Evolutionary conservation across 2,113 vertebrate species (phyloP), one percentile per base, ranked within the genome.

Genomic region (Poecilia latipinna): DNA sequence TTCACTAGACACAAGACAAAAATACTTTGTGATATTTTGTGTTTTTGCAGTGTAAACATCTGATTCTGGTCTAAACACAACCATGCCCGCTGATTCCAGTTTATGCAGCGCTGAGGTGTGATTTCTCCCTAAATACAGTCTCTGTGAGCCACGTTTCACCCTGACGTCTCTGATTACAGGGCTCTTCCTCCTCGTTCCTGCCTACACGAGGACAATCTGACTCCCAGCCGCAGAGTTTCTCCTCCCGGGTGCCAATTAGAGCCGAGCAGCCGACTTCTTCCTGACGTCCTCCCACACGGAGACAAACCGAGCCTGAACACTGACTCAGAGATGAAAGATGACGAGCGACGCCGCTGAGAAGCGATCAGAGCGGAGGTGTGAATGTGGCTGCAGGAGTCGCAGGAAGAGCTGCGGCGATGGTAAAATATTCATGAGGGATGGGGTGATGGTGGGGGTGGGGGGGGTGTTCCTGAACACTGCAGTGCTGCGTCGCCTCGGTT

Each of bases 341-440:
- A 66, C 35, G 65, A 22, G 62, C 31, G 19, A 17, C 62, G 4
- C 19, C 62, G 19, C 28, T 33, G 31, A 64, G 62, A 64, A 63
- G 22, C 31, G 62, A 33, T 64, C 61, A 32, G 61, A 31, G 28
- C 61, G 28, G 32, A 35, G 63, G 63, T 37, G 15, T 70, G 42
- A 65, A 64, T 13, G 64, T 10, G 54, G 39, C 42, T 12, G 24
- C 44, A 63, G 63, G 71, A 70, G 69, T n/a, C 13, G 48, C 11
- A 33, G 69, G 42, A 8, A 31, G 64, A 37, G 68, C 73, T 68
- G 42, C n/a, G 83, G 63, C 19, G 51, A 57, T 3, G 51, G 62
- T 64, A 22, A 89, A 87, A 86, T 78, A 89, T 85, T 86, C 31
- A 90, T 87, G 35, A 11, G 61, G 54, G 54, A 22, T 19, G 32